phyloP scores from a whole-genome alignment of 2,888 invertebrate species.

The Dynastes hyllus region DNA sequence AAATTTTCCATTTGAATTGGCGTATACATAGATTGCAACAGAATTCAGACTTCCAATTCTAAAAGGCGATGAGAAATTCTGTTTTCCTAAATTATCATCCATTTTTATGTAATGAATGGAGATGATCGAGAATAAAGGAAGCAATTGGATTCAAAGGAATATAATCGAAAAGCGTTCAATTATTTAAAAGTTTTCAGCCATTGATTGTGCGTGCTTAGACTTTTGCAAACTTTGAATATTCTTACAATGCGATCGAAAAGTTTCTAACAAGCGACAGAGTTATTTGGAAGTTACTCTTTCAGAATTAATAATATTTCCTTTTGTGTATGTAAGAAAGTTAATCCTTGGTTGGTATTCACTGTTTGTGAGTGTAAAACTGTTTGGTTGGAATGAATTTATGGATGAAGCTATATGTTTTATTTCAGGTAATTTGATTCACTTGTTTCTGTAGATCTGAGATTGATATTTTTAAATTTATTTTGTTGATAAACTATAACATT shows the following conservation, averaged over 20 bases:
- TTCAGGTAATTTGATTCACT: no score
- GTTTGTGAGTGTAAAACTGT: no score
- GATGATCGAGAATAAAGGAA: no score
- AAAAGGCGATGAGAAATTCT: no score
- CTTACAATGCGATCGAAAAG: neutral
- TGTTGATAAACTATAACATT: no score
- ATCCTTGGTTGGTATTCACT: neutral
- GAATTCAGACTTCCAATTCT: no score
- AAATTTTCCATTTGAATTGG: neutral
- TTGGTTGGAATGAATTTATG: no score
- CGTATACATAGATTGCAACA: neutral
- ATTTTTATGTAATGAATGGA: neutral
- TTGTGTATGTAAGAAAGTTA: neutral
- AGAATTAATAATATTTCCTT: neutral
- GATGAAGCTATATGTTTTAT: no score
- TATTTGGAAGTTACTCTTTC: conserved; percentile 8
- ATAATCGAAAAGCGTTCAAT: conserved; percentile 25
- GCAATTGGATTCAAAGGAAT: neutral
- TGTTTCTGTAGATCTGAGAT: no score
- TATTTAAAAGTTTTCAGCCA: conserved; percentile 21
- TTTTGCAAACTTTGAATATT: conserved; percentile 14
- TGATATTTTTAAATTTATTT: no score
- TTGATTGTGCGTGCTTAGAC: neutral
- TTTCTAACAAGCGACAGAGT: neutral
- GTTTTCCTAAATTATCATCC: no score